Evolutionary conservation across 1,140 invertebrate genomes (phyloP).

Genomic region (Zaprionus ghesquierei): DNA sequence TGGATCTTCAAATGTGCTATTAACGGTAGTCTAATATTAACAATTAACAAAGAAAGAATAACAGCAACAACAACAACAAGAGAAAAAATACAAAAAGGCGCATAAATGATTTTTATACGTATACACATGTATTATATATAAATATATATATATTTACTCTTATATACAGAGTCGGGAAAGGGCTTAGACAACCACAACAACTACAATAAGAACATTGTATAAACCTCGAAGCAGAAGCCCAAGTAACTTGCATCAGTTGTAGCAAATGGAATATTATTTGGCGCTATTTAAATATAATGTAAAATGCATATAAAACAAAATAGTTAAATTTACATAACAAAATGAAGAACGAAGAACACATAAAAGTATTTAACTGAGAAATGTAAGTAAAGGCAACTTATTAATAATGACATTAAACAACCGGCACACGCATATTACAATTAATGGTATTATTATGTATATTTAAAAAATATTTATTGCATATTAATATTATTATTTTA

Average conservation of each 20-base stretch:
- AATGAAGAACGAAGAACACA: neutral
- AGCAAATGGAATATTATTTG: constrained; percentile 78
- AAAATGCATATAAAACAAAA: constrained; percentile 72
- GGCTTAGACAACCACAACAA: constrained; percentile 19
- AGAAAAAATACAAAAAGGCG: constrained; percentile 32
- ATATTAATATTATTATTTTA: constrained; percentile 77
- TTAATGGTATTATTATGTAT: constrained; percentile 75
- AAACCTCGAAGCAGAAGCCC: constrained; percentile 24
- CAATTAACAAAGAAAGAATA: constrained; percentile 32
- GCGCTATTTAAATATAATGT: constrained; percentile 71
- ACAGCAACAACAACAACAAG: constrained; percentile 5
- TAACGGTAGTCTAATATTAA: constrained; percentile 68
- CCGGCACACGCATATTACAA: constrained; percentile 70
- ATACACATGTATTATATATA: constrained; percentile 52
- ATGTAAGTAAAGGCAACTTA: constrained; percentile 37
- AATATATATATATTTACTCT: constrained; percentile 27
- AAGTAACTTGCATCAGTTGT: constrained; percentile 51
- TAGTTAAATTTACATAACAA: constrained; percentile 78
- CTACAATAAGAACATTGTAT: constrained; percentile 32
- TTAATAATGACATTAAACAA: constrained; percentile 47
- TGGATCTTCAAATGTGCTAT: constrained; percentile 76
- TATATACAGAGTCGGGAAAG: constrained; percentile 26
- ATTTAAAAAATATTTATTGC: constrained; percentile 77
- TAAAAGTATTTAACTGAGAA: constrained; percentile 41
- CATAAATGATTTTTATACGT: constrained; percentile 71